Evolutionary conservation across 30 jellyfish, hydroid and myxozoan species (phyloP).

Genomic region (Turritopsis dohrnii): DNA sequence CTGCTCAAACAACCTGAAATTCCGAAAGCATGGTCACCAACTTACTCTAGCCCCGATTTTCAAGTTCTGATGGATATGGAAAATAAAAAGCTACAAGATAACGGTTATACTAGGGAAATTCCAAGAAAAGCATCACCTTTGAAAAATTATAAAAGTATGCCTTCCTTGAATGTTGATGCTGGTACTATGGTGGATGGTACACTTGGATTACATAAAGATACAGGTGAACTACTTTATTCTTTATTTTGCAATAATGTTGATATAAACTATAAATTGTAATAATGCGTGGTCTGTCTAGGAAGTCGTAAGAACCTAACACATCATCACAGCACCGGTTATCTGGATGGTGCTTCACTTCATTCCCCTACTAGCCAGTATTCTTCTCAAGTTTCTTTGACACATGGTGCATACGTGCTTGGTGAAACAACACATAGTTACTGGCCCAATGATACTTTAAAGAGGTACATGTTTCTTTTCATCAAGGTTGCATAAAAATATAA

Average conservation of each 20-base stretch:
- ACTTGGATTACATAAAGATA: neutral
- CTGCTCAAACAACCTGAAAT: slow-evolving; percentile 29
- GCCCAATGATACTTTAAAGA: slow-evolving; percentile 7
- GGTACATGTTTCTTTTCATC: neutral
- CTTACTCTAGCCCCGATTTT: slow-evolving; percentile 56
- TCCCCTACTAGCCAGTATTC: slow-evolving; percentile 55
- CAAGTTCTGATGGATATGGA: slow-evolving; percentile 48
- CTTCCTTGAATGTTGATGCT: slow-evolving; percentile 21
- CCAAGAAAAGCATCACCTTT: slow-evolving; percentile 33
- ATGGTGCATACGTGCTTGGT: slow-evolving; percentile 63
- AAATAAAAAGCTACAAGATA: slow-evolving; percentile 33
- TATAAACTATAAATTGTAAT: too few relatives aligned
- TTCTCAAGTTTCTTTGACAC: slow-evolving; percentile 55
- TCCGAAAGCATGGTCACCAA: slow-evolving; percentile 43
- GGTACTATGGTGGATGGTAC: neutral
- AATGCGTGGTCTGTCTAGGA: neutral
- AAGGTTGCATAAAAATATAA: neutral
- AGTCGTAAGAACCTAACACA: slow-evolving; percentile 22
- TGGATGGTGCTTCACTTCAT: slow-evolving; percentile 40
- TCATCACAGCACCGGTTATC: slow-evolving; percentile 48
- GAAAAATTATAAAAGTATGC: slow-evolving; percentile 53
- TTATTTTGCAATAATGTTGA: too few relatives aligned
- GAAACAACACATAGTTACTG: slow-evolving; percentile 3
- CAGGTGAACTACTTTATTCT: neutral
- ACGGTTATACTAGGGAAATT: slow-evolving; percentile 46